phyloP scores from a whole-genome alignment of 2,797 vertebrate genomes.

The Poeciliopsis paucimaculata region DNA sequence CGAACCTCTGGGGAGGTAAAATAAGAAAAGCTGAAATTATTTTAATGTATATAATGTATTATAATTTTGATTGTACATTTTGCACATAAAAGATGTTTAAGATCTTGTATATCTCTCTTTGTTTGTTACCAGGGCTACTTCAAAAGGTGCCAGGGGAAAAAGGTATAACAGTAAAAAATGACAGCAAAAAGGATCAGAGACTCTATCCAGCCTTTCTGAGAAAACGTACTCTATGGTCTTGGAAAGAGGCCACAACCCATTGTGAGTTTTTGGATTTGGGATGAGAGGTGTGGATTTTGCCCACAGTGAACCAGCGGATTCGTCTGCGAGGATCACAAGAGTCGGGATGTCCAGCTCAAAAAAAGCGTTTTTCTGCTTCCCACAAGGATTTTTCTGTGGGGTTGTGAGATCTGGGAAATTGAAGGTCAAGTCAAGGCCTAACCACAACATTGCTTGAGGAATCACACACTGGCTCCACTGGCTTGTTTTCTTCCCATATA shows the following conservation, averaged over 20 bases:
- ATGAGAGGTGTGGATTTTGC: neutral
- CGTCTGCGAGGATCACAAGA: neutral
- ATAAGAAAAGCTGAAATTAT: slow-evolving; percentile 27
- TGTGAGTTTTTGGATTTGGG: neutral
- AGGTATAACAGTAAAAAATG: neutral
- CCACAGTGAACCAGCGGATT: neutral
- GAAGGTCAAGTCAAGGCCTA: neutral
- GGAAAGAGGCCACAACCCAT: neutral
- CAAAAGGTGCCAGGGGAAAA: neutral
- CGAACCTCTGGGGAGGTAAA: slow-evolving; percentile 80
- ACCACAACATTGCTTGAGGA: neutral
- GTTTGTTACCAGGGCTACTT: neutral
- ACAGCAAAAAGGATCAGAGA: neutral
- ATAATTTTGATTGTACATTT: neutral
- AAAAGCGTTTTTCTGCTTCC: neutral
- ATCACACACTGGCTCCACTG: neutral
- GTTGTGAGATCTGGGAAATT: neutral
- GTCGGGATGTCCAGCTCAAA: neutral
- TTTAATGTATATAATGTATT: neutral
- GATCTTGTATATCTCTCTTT: neutral
- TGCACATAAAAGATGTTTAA: neutral
- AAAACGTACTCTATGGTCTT: neutral
- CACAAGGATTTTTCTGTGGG: neutral
- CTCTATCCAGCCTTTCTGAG: neutral
- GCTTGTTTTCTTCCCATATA: neutral